Evolutionary conservation across 92 coral and sea anemone genomes (phyloP).

Genomic region (Parazoanthus darwini): DNA sequence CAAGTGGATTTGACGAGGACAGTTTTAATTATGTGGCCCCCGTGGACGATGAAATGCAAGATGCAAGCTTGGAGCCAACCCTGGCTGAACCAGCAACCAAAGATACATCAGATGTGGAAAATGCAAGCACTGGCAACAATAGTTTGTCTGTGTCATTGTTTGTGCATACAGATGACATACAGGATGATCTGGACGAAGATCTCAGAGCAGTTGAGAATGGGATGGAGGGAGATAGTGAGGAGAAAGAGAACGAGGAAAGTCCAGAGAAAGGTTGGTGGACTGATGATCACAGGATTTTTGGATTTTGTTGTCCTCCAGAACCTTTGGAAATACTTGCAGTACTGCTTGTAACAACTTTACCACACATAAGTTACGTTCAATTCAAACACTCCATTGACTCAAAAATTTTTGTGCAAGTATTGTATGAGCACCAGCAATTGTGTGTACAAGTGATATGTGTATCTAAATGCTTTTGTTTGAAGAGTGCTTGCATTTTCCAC

Average conservation of each 20-base stretch:
- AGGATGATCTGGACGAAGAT: conserved; percentile 97
- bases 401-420: no score
- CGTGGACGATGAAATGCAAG: conserved; percentile 25
- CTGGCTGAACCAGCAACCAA: conserved; percentile 45
- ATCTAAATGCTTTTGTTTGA: no score
- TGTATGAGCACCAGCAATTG: no score
- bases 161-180: conserved; percentile 96
- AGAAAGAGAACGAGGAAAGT: conserved; percentile 51
- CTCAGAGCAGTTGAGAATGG: conserved; percentile 78
- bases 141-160: conserved; percentile 89
- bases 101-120: conserved; percentile 72
- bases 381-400: no score
- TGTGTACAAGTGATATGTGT: no score
- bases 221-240: conserved; percentile 55
- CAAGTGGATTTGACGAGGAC: conserved; percentile 14
- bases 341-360: no score
- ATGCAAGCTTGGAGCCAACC: conserved; percentile 20
- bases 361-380: no score
- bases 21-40: conserved; percentile 5
- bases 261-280: conserved; percentile 54
- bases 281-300: not conserved
- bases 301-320: not conserved
- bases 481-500: conserved; percentile 40
- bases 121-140: conserved; percentile 70
- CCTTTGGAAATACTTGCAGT: no score